These are phyloP conservation scores for Dicyrtomina minuta DNA, from an alignment of 2,888 invertebrate species.

Conservation along the genomic window DNA sequence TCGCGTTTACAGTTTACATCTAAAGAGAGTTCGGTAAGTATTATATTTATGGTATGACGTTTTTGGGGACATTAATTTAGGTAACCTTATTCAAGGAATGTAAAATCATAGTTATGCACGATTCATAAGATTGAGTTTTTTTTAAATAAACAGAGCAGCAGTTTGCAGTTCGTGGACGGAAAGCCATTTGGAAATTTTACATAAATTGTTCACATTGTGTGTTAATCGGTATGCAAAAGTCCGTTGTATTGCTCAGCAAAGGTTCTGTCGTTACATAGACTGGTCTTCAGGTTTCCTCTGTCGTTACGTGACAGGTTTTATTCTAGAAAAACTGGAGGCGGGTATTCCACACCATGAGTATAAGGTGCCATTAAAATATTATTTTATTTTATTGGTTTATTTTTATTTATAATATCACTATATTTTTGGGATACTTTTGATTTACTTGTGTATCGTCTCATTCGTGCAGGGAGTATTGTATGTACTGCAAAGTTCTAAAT, in stretches of 20 bases:
- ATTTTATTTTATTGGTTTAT: constrained; percentile 5
- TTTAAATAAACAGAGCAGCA: constrained; percentile 37
- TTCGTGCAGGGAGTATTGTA: constrained; percentile 73
- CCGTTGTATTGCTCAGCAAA: constrained; percentile 45
- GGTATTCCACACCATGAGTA: constrained; percentile 53
- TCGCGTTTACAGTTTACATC: constrained; percentile 23
- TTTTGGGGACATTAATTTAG: neutral
- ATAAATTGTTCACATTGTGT: constrained; percentile 47
- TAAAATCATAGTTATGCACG: too few species aligned
- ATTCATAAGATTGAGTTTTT: too few species aligned
- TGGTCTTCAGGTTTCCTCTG: constrained; percentile 47
- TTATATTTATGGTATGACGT: neutral
- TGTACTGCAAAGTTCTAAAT: constrained; percentile 69
- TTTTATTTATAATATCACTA: constrained; percentile 8
- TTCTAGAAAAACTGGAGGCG: constrained; percentile 47
- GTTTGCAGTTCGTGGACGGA: constrained; percentile 50
- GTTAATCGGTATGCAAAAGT: constrained; percentile 52
- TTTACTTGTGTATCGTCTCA: too few species aligned
- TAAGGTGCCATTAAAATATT: constrained; percentile 37
- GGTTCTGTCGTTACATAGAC: constrained; percentile 51
- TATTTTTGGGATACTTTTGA: neutral
- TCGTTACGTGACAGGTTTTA: constrained; percentile 42
- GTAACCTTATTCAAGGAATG: too few species aligned
- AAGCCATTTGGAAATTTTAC: constrained; percentile 47
- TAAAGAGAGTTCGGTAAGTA: constrained; percentile 23